phyloP scores from a whole-genome alignment of 2,113 vertebrate genomes.

The Psilopsiagon aurifrons region DNA sequence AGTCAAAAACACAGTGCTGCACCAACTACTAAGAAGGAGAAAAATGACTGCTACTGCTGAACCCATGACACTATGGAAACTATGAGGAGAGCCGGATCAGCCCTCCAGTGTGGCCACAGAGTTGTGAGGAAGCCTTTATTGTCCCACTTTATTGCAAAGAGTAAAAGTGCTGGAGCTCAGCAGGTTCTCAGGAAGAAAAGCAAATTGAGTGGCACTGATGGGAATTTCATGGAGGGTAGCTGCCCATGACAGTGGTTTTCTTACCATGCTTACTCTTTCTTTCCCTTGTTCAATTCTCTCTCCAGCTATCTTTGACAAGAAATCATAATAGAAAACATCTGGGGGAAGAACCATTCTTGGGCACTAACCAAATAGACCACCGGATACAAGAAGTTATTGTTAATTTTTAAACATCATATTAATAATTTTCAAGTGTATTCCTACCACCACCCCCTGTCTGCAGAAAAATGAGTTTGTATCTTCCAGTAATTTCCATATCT shows the following conservation, averaged over 20 bases:
- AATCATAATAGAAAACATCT: background rate
- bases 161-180: background rate
- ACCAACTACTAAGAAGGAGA: too few species aligned
- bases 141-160: background rate
- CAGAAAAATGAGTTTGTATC: background rate
- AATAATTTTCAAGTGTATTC: background rate
- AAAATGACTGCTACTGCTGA: too few species aligned
- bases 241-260: background rate
- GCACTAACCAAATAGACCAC: background rate
- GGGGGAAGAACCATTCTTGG: background rate
- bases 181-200: background rate
- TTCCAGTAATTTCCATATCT: background rate
- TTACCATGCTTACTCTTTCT: background rate
- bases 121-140: background rate
- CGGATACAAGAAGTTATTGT: background rate
- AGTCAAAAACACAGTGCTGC: too few species aligned
- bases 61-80: background rate
- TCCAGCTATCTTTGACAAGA: background rate
- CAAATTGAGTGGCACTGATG: background rate
- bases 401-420: background rate
- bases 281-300: background rate
- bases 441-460: background rate
- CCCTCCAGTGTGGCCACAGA: background rate
- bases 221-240: background rate
- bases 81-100: background rate